Conservation (phyloP, 1,140 invertebrate species). For the Eurosta solidaginis region DNA sequence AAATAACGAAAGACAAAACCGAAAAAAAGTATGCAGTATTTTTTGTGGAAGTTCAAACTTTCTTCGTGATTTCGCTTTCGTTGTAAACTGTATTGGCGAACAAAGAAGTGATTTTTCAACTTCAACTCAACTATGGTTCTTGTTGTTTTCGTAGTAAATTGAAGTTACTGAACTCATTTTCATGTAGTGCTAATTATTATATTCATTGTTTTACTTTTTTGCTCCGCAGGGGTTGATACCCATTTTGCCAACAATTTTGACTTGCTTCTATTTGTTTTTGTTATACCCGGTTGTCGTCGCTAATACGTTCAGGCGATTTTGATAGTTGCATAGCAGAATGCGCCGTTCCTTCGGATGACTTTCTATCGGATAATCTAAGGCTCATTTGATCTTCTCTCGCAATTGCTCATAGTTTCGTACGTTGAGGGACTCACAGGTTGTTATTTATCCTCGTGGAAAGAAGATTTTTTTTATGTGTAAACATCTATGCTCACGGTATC, state of each 20-base stretch:
- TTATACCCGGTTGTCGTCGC: neutral
- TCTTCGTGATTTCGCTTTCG: slow-evolving; percentile 29
- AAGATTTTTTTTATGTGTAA: no score
- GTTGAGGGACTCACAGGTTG: no score
- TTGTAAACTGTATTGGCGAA: neutral
- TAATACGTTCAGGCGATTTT: no score
- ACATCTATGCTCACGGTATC: no score
- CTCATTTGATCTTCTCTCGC: no score
- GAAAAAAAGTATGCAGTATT: neutral
- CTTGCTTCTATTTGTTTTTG: neutral
- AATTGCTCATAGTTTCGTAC: no score
- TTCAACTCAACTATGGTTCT: neutral
- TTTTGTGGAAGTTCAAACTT: neutral
- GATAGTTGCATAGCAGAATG: no score
- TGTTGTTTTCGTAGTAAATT: neutral
- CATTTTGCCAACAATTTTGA: neutral
- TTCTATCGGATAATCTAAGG: no score
- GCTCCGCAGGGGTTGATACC: neutral
- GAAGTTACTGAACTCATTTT: neutral
- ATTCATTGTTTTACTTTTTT: neutral
- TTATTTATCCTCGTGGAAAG: no score
- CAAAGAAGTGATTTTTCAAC: neutral
- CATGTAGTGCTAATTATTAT: neutral
- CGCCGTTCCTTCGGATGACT: no score
- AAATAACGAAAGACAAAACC: neutral